Percentiles rank a stretch among this genome's conserved stretches.
Conservation (phyloP, 2,888 invertebrate species). For the Margaritifera margaritifera region DNA sequence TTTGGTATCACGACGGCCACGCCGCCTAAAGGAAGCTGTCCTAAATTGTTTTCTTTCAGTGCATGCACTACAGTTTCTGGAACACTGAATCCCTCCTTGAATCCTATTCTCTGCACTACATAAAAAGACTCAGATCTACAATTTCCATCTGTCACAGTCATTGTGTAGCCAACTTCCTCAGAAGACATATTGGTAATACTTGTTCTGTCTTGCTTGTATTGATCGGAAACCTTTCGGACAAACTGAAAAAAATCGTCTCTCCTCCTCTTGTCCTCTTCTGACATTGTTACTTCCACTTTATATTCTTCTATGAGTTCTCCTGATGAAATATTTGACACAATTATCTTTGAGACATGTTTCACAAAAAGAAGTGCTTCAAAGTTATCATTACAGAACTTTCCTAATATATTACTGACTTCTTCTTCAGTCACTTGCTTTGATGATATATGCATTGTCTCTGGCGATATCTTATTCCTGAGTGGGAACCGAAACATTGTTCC, state of each 20-base stretch:
- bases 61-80: slow-evolving; percentile 37
- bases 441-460: slow-evolving; percentile 49
- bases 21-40: slow-evolving; percentile 50
- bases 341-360: slow-evolving; percentile 27
- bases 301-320: no score
- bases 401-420: slow-evolving; percentile 11
- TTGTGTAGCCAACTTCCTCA: slow-evolving; percentile 16
- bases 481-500: slow-evolving; percentile 45
- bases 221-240: slow-evolving; percentile 42
- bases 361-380: slow-evolving; percentile 17
- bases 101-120: slow-evolving; percentile 36
- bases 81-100: slow-evolving; percentile 31
- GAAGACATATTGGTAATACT: background rate
- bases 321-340: no score
- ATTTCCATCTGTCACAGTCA: slow-evolving; percentile 18
- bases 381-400: slow-evolving; percentile 21
- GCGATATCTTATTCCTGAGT: slow-evolving; percentile 48
- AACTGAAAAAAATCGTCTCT: slow-evolving; percentile 12
- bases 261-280: slow-evolving; percentile 12
- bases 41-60: slow-evolving; percentile 42
- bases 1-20: slow-evolving; percentile 55
- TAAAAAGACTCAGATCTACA: slow-evolving; percentile 15
- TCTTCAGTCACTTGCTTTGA: slow-evolving; percentile 16
- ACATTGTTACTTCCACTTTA: slow-evolving; percentile 4
- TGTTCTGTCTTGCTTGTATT: slow-evolving; percentile 37